phyloP scores from a whole-genome alignment of 1,140 invertebrate genomes.

The Gerris buenoi region DNA sequence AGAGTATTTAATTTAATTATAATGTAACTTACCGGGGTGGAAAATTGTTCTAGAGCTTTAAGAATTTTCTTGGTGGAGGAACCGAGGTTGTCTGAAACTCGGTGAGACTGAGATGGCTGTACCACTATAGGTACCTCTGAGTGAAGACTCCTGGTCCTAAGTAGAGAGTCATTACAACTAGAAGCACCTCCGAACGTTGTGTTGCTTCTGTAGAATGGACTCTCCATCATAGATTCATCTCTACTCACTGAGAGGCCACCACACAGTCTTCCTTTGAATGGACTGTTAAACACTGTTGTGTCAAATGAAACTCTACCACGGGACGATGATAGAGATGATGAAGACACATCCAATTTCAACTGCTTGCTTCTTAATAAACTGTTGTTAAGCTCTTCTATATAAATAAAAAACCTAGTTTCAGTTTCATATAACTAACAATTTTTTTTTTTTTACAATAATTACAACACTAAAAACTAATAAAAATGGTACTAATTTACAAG shows the following conservation, averaged over 20 bases:
- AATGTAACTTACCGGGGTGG: constrained; percentile 51
- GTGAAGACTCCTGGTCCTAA: not conserved
- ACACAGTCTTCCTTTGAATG: constrained; percentile 21
- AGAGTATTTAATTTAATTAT: too few relatives aligned
- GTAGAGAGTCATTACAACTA: constrained; percentile 18
- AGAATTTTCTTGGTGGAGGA: constrained; percentile 50
- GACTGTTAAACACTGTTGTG: constrained; percentile 29
- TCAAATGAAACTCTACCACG: constrained; percentile 20
- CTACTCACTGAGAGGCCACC: not conserved
- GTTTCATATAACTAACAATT: too few relatives aligned
- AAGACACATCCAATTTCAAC: not conserved
- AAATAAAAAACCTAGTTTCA: too few relatives aligned
- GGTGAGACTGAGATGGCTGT: not conserved
- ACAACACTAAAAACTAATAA: too few relatives aligned
- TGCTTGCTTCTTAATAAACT: not conserved
- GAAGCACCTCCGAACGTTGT: constrained; percentile 66
- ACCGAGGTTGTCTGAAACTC: constrained; percentile 25
- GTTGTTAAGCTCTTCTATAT: too few relatives aligned
- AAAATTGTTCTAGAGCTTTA: constrained; percentile 53
- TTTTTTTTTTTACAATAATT: too few relatives aligned
- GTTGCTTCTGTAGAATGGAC: constrained; percentile 66
- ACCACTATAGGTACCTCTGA: not conserved
- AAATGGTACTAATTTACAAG: too few relatives aligned
- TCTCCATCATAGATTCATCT: not conserved
- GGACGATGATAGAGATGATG: constrained; percentile 22